Percentiles rank a stretch among this genome's conserved stretches.
These are phyloP conservation scores for Eospalax fontanierii DNA, from an alignment of 2,797 vertebrate genomes.

Conservation along the genomic window DNA sequence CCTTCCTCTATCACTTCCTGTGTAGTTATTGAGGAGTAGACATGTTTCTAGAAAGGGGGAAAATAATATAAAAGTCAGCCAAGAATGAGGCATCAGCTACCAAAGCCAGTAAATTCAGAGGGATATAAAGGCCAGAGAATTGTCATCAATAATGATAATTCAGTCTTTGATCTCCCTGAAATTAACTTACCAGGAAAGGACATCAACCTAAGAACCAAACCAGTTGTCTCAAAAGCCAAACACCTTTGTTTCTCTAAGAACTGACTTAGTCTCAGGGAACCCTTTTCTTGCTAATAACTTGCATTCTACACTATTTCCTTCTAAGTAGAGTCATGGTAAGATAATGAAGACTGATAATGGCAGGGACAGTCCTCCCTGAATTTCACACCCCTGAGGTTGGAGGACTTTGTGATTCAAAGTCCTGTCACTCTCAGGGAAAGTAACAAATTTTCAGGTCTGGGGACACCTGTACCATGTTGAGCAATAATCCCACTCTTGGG, in stretches of 20 bases:
- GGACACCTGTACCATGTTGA: too few relatives aligned
- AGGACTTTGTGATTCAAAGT: background rate
- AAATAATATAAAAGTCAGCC: background rate
- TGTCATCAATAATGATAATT: background rate
- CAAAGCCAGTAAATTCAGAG: background rate
- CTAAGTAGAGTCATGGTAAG: background rate
- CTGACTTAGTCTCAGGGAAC: background rate
- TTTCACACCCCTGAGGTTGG: background rate
- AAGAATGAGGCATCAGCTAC: background rate
- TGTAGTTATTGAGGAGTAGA: constrained; percentile 82
- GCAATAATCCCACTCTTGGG: background rate
- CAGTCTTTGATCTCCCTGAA: background rate
- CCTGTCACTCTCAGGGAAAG: background rate
- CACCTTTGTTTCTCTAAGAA: background rate
- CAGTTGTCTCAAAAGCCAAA: constrained; percentile 43
- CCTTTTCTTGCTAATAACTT: constrained; percentile 1
- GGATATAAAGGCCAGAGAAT: background rate
- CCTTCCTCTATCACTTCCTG: constrained; percentile 40
- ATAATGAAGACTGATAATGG: accelerated
- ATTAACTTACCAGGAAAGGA: constrained; percentile 6
- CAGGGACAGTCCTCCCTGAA: background rate
- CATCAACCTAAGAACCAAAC: background rate
- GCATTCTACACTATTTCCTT: background rate
- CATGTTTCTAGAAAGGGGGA: constrained; percentile 69
- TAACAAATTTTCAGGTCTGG: background rate